These are phyloP conservation scores for Portevinia maculata DNA, from an alignment of 2,888 invertebrate species.

Conservation along the genomic window DNA sequence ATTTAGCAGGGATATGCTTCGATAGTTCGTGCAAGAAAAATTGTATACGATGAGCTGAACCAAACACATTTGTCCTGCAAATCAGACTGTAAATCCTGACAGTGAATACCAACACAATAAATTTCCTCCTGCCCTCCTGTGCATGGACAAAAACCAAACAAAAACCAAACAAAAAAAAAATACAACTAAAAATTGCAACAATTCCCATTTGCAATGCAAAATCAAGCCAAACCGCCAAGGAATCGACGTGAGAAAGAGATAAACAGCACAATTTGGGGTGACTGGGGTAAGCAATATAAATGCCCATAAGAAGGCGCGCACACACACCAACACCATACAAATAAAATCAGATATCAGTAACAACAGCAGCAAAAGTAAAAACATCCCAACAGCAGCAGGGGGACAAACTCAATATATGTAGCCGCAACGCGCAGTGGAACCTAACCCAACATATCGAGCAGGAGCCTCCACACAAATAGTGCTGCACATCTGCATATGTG, in stretches of 20 bases:
- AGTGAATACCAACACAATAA: not conserved
- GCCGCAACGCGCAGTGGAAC: conserved; percentile 1
- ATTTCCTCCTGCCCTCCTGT: not conserved
- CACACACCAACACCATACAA: conserved; percentile 23
- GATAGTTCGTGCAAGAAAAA: too few species aligned
- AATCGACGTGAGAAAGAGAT: conserved; percentile 19
- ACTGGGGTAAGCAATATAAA: conserved; percentile 31
- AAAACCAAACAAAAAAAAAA: not conserved
- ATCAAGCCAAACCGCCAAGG: conserved; percentile 15
- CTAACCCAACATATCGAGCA: conserved; percentile 1
- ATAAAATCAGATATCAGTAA: too few species aligned
- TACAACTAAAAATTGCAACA: conserved; percentile 28
- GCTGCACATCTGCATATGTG: conserved; percentile 18
- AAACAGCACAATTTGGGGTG: not conserved
- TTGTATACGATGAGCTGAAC: too few species aligned
- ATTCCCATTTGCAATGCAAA: conserved; percentile 35
- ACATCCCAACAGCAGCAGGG: conserved; percentile 26
- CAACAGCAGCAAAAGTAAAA: conserved; percentile 19
- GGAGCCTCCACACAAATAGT: not conserved
- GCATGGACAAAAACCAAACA: not conserved
- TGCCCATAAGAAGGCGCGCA: conserved; percentile 5
- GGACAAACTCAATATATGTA: conserved; percentile 1
- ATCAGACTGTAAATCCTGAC: too few species aligned
- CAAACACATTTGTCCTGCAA: too few species aligned
- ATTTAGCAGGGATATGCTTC: too few species aligned